A percentile compares a stretch with the other conserved stretches of the same genome.
Conservation (phyloP, 2,888 invertebrate genomes). For the Tanypteryx hageni region DNA sequence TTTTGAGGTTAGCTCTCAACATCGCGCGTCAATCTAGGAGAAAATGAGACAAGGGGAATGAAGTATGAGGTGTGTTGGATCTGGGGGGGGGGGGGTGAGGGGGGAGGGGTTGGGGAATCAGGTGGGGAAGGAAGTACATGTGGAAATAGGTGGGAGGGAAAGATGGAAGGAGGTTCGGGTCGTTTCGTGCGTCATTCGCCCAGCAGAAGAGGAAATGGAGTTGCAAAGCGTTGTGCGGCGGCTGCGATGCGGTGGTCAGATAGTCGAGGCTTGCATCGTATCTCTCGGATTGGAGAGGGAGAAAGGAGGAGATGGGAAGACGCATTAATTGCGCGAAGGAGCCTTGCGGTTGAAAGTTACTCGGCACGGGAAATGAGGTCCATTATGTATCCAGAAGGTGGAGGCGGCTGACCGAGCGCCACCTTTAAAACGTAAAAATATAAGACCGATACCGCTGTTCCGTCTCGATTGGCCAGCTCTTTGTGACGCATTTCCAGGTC, state of each 20-base stretch:
- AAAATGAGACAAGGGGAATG: background rate
- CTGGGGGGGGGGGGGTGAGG: background rate
- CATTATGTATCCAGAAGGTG: background rate
- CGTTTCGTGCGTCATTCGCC: constrained; percentile 12
- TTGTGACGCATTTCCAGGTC: background rate
- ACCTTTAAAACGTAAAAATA: background rate
- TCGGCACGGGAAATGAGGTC: background rate
- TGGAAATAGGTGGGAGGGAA: background rate
- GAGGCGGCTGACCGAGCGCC: background rate
- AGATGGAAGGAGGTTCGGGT: background rate
- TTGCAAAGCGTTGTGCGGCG: background rate
- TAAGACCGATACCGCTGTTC: background rate
- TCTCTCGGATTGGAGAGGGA: background rate
- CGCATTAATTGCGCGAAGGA: background rate
- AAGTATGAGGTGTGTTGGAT: background rate
- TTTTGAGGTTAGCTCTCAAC: background rate
- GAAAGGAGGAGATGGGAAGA: background rate
- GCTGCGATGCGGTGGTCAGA: background rate
- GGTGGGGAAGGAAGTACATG: background rate
- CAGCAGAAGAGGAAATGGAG: background rate
- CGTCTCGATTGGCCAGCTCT: background rate
- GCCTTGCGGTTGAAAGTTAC: background rate
- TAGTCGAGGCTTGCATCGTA: background rate
- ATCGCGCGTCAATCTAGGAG: background rate
- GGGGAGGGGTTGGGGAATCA: background rate